Conservation (phyloP, 2,113 vertebrate genomes). For the Chroicocephalus ridibundus region DNA sequence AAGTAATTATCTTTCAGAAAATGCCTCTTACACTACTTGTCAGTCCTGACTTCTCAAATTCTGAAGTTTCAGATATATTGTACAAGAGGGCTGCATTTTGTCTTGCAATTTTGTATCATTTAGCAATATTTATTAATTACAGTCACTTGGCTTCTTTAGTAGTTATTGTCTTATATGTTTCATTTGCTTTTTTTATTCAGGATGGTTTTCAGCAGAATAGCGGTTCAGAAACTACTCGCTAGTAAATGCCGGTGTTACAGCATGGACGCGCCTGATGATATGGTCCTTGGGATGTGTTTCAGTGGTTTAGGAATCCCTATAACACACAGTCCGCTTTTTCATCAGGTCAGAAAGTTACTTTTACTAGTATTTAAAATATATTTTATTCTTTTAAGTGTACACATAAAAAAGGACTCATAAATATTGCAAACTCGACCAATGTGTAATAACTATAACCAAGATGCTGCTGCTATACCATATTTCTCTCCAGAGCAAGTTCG, state of each 20-base stretch:
- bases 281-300: slow-evolving; percentile 98
- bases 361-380: background rate
- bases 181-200: slow-evolving; percentile 60
- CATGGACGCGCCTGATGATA: slow-evolving; percentile 92
- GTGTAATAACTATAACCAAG: background rate
- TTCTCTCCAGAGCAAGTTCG: background rate
- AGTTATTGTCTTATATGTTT: background rate
- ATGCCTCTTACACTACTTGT: background rate
- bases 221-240: slow-evolving; percentile 80
- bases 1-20: background rate
- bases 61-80: background rate
- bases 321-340: slow-evolving; percentile 94
- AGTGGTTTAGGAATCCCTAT: slow-evolving; percentile 87
- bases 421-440: rapidly evolving
- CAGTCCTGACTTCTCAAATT: background rate
- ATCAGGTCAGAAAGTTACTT: slow-evolving; percentile 81
- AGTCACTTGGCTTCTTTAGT: background rate
- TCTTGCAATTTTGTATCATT: background rate
- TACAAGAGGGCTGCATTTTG: background rate
- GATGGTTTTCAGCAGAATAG: slow-evolving; percentile 93
- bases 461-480: background rate
- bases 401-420: background rate
- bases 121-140: background rate
- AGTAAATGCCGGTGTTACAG: slow-evolving; percentile 94
- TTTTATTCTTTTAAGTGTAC: background rate